Evolutionary conservation across 1,140 invertebrate genomes (phyloP), one percentile per base, ranked within the genome.

Genomic region (Drosophila pectinifera): DNA sequence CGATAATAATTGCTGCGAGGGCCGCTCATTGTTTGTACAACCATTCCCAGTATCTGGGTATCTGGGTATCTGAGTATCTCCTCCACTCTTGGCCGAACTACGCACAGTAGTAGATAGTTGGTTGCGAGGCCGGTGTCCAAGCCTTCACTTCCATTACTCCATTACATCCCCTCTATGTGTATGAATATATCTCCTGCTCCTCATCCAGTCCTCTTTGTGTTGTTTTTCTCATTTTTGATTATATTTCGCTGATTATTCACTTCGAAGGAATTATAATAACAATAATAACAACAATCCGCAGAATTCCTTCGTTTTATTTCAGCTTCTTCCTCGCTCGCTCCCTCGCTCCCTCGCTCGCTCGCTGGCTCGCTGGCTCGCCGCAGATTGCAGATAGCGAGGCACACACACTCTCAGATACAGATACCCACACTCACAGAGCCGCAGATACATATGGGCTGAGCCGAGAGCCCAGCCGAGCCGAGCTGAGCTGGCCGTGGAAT

Each of bases 251-350:
- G 84, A 89, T 89, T 76, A 89, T 84, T 85, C 84, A 89, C 84
- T 90, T 89, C 84, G 49, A 89, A 89, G 84, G 84, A 89, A 89
- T 89, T 89, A 89, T 89, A 89, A 89, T 89, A 89, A 89, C 84
- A 89, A 89, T 89, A 89, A 89, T 89, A 89, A 89, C 84, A 89
- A 89, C 84, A 90, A 89, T 89, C 84, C 84, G 85, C 84, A 89
- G 85, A 89, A 89, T 89, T 89, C 85, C 80, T 89, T 65, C 65
- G 67, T 78, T 80, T 80, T 76, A 78, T 78, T 78, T 78, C 64
- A 56, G 46, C 67, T 46, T 54, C 78, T 69, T 31, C 26, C 53
- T 28, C 22, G 42, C 62, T 42, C 26, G 39, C 53, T 48, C 65
- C 70, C 79, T 73, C 64, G 76, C 75, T 79, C 62, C 69, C 79